Evolutionary conservation across 2,797 vertebrate genomes (phyloP).

Genomic region (Takifugu ocellatus): DNA sequence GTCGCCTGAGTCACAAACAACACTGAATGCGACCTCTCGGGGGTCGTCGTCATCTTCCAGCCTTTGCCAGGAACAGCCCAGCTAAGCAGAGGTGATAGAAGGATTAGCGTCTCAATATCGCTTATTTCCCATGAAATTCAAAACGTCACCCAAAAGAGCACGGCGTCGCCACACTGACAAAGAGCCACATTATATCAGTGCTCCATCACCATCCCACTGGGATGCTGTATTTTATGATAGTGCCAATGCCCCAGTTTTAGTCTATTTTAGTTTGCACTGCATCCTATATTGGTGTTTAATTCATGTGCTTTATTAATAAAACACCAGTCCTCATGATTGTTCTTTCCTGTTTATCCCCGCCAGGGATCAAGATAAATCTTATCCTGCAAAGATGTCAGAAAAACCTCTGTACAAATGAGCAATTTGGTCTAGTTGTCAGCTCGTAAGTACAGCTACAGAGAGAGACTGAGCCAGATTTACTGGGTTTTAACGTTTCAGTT

Average conservation of each 20-base stretch:
- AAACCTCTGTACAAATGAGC: slow-evolving; percentile 3
- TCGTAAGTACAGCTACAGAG: too few relatives aligned
- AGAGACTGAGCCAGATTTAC: too few relatives aligned
- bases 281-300: slow-evolving; percentile 51
- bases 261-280: slow-evolving; percentile 45
- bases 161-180: slow-evolving; percentile 12
- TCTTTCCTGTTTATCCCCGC: slow-evolving; percentile 31
- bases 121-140: slow-evolving; percentile 31
- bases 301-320: slow-evolving; percentile 61
- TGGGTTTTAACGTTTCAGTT: too few relatives aligned
- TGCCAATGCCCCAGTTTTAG: slow-evolving; percentile 38
- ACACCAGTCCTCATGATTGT: slow-evolving; percentile 34
- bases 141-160: slow-evolving; percentile 16
- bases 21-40: not conserved
- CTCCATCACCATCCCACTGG: slow-evolving; percentile 6
- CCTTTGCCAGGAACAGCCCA: slow-evolving; percentile 33
- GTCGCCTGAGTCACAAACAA: too few relatives aligned
- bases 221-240: slow-evolving; percentile 10
- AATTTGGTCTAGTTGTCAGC: too few relatives aligned
- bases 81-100: slow-evolving; percentile 33
- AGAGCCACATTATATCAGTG: slow-evolving; percentile 16
- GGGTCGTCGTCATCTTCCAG: slow-evolving; percentile 40
- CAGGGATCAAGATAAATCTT: slow-evolving; percentile 27
- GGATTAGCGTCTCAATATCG: slow-evolving; percentile 32
- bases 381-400: slow-evolving; percentile 12